phyloP scores from a whole-genome alignment of 2,113 vertebrate genomes.

The Sinocyclocheilus maitianheensis region DNA sequence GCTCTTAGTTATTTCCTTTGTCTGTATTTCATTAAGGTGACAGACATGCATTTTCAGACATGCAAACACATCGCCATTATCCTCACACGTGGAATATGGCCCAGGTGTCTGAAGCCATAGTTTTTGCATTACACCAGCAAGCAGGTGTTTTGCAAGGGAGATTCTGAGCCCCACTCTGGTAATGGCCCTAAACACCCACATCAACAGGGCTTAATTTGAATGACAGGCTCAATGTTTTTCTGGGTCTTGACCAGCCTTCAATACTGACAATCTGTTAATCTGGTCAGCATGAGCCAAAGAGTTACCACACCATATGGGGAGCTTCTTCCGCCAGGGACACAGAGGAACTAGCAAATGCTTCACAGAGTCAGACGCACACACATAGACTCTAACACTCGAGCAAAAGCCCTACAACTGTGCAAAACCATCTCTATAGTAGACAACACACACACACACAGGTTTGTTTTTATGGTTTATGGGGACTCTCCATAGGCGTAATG shows the following conservation, averaged over 20 bases:
- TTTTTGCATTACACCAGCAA: slow-evolving; percentile 51
- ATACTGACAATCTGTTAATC: slow-evolving; percentile 66
- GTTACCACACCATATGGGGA: slow-evolving; percentile 60
- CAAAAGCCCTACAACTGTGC: slow-evolving; percentile 5
- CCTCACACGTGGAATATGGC: neutral
- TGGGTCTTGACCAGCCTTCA: slow-evolving; percentile 54
- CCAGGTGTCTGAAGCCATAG: neutral
- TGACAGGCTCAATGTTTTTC: slow-evolving; percentile 48
- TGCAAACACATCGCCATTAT: neutral
- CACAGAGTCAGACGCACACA: slow-evolving; percentile 42
- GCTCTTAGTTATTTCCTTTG: neutral
- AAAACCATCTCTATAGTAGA: slow-evolving; percentile 27
- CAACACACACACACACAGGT: slow-evolving; percentile 21
- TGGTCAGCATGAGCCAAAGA: slow-evolving; percentile 60
- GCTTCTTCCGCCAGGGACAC: slow-evolving; percentile 47
- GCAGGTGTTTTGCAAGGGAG: neutral
- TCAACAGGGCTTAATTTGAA: slow-evolving; percentile 33
- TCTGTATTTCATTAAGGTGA: neutral
- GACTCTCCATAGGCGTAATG: too few relatives aligned
- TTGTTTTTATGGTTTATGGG: too few relatives aligned
- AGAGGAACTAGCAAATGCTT: slow-evolving; percentile 39
- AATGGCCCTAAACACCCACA: slow-evolving; percentile 23
- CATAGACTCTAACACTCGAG: slow-evolving; percentile 43
- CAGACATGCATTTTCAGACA: neutral
- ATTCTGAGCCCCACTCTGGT: slow-evolving; percentile 9